Conservation (phyloP, 2,888 invertebrate genomes). For the Ochropacha duplaris region DNA sequence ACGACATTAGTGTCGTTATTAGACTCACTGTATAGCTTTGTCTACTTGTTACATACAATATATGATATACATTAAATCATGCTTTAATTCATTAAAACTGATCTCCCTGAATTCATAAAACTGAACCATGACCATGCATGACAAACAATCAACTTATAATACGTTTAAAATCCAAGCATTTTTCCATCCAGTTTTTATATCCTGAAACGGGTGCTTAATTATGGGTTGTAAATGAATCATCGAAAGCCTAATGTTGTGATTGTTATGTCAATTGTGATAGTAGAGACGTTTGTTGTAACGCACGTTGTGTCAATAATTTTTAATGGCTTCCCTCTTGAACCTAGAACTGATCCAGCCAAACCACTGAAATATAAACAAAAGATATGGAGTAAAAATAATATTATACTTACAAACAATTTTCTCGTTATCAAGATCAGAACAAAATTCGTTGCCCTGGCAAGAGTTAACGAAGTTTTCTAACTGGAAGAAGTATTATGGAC, state of each 20-base stretch:
- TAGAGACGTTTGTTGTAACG: slow-evolving; percentile 12
- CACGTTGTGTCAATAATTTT: slow-evolving; percentile 17
- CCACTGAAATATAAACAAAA: not conserved
- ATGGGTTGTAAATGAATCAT: slow-evolving; percentile 17
- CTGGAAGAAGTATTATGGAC: too few relatives aligned
- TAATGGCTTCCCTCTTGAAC: slow-evolving; percentile 8
- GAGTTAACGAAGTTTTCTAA: too few relatives aligned
- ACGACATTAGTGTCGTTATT: too few relatives aligned
- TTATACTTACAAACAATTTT: too few relatives aligned
- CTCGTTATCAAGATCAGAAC: too few relatives aligned
- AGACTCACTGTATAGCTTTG: too few relatives aligned
- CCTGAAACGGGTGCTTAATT: slow-evolving; percentile 3
- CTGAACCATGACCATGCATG: not conserved
- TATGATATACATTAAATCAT: not conserved
- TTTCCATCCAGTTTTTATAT: too few relatives aligned
- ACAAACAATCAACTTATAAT: not conserved
- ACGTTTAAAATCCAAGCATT: not conserved
- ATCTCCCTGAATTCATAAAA: not conserved
- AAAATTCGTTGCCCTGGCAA: too few relatives aligned
- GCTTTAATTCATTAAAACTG: not conserved
- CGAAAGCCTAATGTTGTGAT: slow-evolving; percentile 35
- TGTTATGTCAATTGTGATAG: slow-evolving; percentile 44
- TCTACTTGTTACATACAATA: too few relatives aligned
- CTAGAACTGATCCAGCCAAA: slow-evolving; percentile 12
- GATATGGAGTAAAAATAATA: too few relatives aligned